Percentiles rank a stretch among this genome's conserved stretches.
These are phyloP conservation scores for Mamestra brassicae DNA, from an alignment of 2,888 invertebrate genomes.

Conservation along the genomic window DNA sequence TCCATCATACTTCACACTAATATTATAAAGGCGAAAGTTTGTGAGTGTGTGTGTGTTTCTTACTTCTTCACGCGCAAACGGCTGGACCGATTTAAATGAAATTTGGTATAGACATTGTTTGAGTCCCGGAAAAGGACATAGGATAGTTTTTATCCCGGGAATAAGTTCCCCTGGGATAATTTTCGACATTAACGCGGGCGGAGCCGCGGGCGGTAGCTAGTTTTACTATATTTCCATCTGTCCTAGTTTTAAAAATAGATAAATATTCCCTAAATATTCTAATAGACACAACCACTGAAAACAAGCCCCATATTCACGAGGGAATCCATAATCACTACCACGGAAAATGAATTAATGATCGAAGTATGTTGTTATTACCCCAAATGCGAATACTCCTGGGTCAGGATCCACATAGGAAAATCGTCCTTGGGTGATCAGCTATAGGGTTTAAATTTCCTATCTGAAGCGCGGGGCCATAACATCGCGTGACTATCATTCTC, in stretches of 20 bases:
- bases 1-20: neutral
- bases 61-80: too few species aligned
- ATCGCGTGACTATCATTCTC: slow-evolving; percentile 62
- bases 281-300: slow-evolving; percentile 4
- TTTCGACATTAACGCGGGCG: too few species aligned
- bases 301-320: slow-evolving; percentile 18
- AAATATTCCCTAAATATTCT: slow-evolving; percentile 11
- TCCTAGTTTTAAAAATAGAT: neutral
- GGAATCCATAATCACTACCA: slow-evolving; percentile 46
- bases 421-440: accelerated
- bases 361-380: slow-evolving; percentile 32
- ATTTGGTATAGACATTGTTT: too few species aligned
- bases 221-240: neutral
- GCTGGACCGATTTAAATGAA: too few species aligned
- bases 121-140: too few species aligned
- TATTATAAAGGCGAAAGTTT: too few species aligned
- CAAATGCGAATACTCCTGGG: slow-evolving; percentile 28
- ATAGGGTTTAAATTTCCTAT: slow-evolving; percentile 24
- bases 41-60: too few species aligned
- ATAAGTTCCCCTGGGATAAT: too few species aligned
- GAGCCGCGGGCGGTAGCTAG: too few species aligned
- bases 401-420: neutral
- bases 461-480: slow-evolving; percentile 16
- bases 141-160: too few species aligned
- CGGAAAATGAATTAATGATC: slow-evolving; percentile 46